These are phyloP conservation scores for Podarcis lilfordi DNA, from an alignment of 2,797 vertebrate genomes.

Conservation along the genomic window DNA sequence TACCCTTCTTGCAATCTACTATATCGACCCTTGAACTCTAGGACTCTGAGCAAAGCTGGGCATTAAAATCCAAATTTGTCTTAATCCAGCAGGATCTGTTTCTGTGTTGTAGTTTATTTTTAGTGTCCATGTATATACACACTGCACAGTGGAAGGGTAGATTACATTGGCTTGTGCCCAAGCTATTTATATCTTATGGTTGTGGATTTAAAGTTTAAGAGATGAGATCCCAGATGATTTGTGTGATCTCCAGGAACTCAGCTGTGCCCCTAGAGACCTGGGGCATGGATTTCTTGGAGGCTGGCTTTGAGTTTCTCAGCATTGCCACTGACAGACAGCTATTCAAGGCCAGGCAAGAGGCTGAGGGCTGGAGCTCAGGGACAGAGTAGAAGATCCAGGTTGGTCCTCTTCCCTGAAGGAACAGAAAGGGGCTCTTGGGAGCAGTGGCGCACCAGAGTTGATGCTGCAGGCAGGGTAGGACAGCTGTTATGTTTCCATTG, in stretches of 20 bases:
- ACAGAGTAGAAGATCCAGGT: not conserved
- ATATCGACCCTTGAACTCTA: slow-evolving; percentile 77
- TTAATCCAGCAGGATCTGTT: slow-evolving; percentile 77
- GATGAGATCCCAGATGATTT: not conserved
- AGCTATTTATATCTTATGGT: accelerated
- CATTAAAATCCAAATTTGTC: slow-evolving; percentile 80
- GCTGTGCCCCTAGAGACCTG: not conserved
- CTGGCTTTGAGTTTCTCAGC: not conserved
- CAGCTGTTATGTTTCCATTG: no score
- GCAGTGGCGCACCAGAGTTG: no score
- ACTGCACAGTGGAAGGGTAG: slow-evolving; percentile 46
- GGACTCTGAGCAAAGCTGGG: slow-evolving; percentile 75
- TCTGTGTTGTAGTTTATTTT: slow-evolving; percentile 67
- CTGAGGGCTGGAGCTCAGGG: no score
- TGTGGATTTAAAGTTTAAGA: accelerated
- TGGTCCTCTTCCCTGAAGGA: not conserved
- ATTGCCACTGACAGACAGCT: no score
- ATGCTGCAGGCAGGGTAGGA: no score
- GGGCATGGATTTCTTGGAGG: not conserved
- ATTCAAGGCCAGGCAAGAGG: not conserved
- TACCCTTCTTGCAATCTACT: slow-evolving; percentile 77
- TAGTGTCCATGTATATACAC: not conserved
- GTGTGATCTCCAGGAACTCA: no score
- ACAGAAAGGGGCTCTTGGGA: no score
- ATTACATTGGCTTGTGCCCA: slow-evolving; percentile 29